Evolutionary conservation across 2,888 invertebrate genomes (phyloP).

Genomic region (Pseudococcus jackbeardsleyi): DNA sequence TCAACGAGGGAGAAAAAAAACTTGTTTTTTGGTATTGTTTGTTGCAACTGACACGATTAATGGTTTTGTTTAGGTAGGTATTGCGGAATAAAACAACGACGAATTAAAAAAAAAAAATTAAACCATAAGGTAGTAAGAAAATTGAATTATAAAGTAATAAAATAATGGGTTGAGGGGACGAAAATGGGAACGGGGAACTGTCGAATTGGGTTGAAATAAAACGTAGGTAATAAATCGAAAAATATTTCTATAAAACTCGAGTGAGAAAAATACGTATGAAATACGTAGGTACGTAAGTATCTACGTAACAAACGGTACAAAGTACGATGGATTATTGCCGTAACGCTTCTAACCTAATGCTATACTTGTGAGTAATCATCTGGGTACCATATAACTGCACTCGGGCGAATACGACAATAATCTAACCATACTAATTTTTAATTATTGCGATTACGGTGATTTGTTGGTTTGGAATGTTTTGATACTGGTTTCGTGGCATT

Average conservation of each 20-base stretch:
- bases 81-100: constrained; percentile 19
- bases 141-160: background rate
- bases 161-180: background rate
- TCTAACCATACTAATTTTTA: background rate
- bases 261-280: background rate
- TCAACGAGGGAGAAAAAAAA: background rate
- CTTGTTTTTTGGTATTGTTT: background rate
- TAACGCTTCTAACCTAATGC: no score
- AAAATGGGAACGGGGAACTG: background rate
- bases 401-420: background rate
- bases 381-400: no score
- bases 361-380: no score
- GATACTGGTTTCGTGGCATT: constrained; percentile 79
- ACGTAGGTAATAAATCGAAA: background rate
- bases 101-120: background rate
- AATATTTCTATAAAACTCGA: background rate
- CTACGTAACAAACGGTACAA: no score
- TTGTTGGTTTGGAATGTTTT: constrained; percentile 37
- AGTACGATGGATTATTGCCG: background rate
- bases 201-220: background rate
- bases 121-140: background rate
- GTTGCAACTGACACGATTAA: background rate
- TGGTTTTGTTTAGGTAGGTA: background rate
- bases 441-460: background rate
- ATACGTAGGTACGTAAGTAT: no score